Evolutionary conservation across 2,797 vertebrate genomes (phyloP), one percentile per base, ranked within the genome.

Genomic region (Sebastes hubbsi): DNA sequence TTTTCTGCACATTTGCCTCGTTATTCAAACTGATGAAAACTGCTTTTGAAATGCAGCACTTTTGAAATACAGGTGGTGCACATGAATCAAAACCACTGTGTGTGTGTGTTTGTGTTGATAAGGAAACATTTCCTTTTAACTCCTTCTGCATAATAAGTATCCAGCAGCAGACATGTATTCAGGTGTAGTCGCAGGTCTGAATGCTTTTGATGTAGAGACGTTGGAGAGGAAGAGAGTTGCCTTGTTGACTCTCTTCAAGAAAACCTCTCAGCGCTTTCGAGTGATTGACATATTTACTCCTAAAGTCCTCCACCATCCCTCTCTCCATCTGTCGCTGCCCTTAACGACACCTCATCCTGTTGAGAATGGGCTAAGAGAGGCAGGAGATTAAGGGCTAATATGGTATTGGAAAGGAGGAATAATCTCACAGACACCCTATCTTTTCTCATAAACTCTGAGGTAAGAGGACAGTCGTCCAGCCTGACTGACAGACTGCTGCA

Each of bases 301-400:
- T 69, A 75, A 78, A 84, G 76, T 88, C 88, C 83, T 86, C 82
- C 79, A 59, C 59, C 82, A 52, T 83, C 60, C 72, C 78, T 81
- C 78, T 76, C 75, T 69, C 81, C 82, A 64, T 78, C 82, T 77
- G 67, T 75, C 62, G 62, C 78, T 74, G 75, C 77, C 82, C 82
- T 86, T 66, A 86, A 89, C 75, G 22, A 63, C 86, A 88, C 84
- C 86, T 87, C 83, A 81, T 85, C 83, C 86, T 81, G 84, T 74
- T 66, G 66, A 90, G 83, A 90, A 91, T 77, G 78, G 77, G 68
- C 69, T 1, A 25, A 81, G 78, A 89, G 82, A 79, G 80, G 81
- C 61, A n/a, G 77, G 80, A 91, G 88, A 93, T 93, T 92, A 90
- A 83, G 62, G 60, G 77, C 75, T 92, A 89, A 91, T 91, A 76